Base-by-base conservation (phyloP, 2,888 invertebrate species). In the Drosophila melanosoma region DNA sequence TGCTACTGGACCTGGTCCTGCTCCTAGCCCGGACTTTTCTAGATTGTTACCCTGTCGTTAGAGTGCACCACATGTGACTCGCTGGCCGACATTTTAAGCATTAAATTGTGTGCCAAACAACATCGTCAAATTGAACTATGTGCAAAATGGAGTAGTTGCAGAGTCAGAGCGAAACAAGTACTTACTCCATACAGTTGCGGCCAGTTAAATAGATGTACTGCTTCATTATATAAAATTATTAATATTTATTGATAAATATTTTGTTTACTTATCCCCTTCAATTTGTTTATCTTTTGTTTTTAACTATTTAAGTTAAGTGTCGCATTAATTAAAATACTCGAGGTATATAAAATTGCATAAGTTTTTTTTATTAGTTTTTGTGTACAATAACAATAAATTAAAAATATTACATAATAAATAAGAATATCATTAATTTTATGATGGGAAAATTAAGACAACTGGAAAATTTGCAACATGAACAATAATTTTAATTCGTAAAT, bases 41-140 rank as follows among this genome's bases (percentile, higher is more conserved):
- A 10, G 38, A 8, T 32, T 56, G 57, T n/a, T 42, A 15, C 15
- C 11, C 17, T 35, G 51, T 60, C 59, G 74, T 40, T 15, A 17
- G 51, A 49, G 38, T 66, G 57, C 85, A 83, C 75, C 89, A 83
- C 82, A 87, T 89, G 90, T 71, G 79, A 78, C 84, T 72, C 60
- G 63, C 70, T 45, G 15, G 87, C 76, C 68, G 56, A 72, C 90
- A 86, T 85, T 81, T 85, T 87, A 90, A 89, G 85, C 87, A 88
- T 74, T 78, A 85, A 90, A 90, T 89, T 82, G 82, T 89, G 79
- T 78, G 87, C 75, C 87, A 83, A 83, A 87, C 89, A 88, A 83
- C 71, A 68, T 69, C 65, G 87, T 83, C 70, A 89, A 83, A 85
- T 79, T 89, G 81, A 67, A 81, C 67, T 60, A 63, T 81, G 84